phyloP scores from a whole-genome alignment of 2,797 vertebrate species.

The Enoplosus armatus region DNA sequence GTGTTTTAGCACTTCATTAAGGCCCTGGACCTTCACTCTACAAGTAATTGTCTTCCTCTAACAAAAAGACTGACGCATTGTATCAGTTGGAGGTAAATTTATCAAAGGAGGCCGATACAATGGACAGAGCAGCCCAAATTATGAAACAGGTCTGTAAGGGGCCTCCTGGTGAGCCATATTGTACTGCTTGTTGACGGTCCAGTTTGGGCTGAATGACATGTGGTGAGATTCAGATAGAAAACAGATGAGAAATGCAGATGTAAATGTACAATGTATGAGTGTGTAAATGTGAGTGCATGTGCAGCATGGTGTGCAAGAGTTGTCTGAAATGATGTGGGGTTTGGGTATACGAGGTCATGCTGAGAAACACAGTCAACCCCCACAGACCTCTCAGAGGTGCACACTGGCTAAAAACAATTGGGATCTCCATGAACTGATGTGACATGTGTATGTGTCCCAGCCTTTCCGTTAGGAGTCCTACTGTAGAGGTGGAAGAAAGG shows the following conservation, averaged over 20 bases:
- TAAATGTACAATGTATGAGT: slow-evolving; percentile 19
- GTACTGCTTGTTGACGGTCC: slow-evolving; percentile 78
- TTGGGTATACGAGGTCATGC: slow-evolving; percentile 43
- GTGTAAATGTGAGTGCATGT: slow-evolving; percentile 13
- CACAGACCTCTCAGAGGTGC: slow-evolving; percentile 57
- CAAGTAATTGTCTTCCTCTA: slow-evolving; percentile 77
- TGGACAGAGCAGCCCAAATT: slow-evolving; percentile 78
- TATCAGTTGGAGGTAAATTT: slow-evolving; percentile 84
- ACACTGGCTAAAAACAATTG: slow-evolving; percentile 80
- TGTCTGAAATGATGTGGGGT: slow-evolving; percentile 49
- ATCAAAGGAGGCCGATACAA: slow-evolving; percentile 83
- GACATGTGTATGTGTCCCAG: slow-evolving; percentile 78
- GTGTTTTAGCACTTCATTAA: slow-evolving; percentile 81
- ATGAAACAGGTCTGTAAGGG: slow-evolving; percentile 76
- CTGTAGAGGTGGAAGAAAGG: slow-evolving; percentile 45
- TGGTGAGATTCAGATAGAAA: slow-evolving; percentile 58
- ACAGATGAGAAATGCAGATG: slow-evolving; percentile 42
- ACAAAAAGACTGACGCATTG: slow-evolving; percentile 83
- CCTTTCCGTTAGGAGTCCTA: slow-evolving; percentile 68
- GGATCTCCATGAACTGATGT: slow-evolving; percentile 78
- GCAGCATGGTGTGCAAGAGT: slow-evolving; percentile 24
- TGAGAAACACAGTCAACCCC: slow-evolving; percentile 55
- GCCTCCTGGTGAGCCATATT: slow-evolving; percentile 82
- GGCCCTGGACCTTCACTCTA: slow-evolving; percentile 66
- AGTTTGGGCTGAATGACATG: slow-evolving; percentile 64